These are phyloP conservation scores for Actinia equina DNA, from an alignment of 64 coral and sea anemone species.

Conservation along the genomic window DNA sequence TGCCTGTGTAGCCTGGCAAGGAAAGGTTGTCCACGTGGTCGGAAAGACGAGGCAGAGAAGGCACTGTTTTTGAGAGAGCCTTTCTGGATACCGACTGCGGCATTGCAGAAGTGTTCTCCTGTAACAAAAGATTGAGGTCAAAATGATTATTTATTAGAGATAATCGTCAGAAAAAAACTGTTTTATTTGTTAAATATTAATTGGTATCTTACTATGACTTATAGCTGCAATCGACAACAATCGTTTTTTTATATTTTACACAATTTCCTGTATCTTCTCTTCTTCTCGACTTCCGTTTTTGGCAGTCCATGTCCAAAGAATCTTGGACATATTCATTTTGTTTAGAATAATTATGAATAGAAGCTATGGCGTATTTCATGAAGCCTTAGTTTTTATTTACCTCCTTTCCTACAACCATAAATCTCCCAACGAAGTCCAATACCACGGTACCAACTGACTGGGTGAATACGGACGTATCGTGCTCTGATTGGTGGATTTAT, in stretches of 20 bases:
- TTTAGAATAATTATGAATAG: too few species aligned
- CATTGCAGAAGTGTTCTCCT: constrained; percentile 62
- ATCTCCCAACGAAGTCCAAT: constrained; percentile 82
- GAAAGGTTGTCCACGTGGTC: constrained; percentile 35
- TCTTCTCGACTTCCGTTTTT: too few species aligned
- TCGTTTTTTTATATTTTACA: too few species aligned
- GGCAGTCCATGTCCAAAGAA: too few species aligned
- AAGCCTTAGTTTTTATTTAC: too few species aligned
- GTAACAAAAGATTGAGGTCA: neutral
- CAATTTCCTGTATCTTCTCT: too few species aligned
- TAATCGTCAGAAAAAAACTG: neutral
- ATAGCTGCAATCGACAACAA: too few species aligned
- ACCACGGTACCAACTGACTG: constrained; percentile 66
- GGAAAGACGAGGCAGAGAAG: constrained; percentile 66
- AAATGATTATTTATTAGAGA: neutral
- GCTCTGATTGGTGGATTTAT: constrained; percentile 57
- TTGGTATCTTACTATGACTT: too few species aligned
- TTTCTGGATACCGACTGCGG: constrained; percentile 58
- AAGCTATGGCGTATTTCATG: too few species aligned
- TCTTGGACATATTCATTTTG: too few species aligned
- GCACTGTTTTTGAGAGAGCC: constrained; percentile 60
- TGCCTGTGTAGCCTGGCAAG: constrained; percentile 48
- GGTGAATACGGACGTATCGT: constrained; percentile 65
- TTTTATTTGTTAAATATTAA: too few species aligned
- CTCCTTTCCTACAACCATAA: constrained; percentile 32